A percentile compares a stretch with the other conserved stretches of the same genome.
Evolutionary conservation across 2,113 vertebrate genomes (phyloP).

Genomic region (Marcusenius ussheri): DNA sequence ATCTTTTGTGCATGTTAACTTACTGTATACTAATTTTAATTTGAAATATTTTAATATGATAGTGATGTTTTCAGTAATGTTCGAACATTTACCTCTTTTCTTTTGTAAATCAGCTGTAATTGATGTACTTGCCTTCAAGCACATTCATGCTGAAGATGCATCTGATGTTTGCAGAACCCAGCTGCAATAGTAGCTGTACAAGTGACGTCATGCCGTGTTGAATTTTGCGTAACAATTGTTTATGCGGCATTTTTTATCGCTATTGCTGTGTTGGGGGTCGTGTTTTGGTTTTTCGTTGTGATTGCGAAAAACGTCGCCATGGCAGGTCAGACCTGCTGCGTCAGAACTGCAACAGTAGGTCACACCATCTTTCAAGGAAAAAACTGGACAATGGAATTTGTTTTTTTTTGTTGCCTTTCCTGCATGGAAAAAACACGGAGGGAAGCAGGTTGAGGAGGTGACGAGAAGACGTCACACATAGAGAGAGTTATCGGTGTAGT

Average conservation of each 20-base stretch:
- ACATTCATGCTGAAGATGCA: too few species aligned
- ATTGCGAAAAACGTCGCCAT: background rate
- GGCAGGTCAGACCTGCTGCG: background rate
- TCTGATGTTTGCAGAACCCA: too few species aligned
- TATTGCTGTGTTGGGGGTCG: background rate
- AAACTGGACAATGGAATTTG: background rate
- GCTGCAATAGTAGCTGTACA: too few species aligned
- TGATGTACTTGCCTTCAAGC: background rate
- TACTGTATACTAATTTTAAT: background rate
- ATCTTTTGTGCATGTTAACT: background rate
- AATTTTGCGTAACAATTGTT: background rate
- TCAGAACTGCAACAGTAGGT: background rate
- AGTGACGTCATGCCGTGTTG: too few species aligned
- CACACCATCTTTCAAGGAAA: background rate
- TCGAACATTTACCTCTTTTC: background rate
- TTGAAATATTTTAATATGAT: background rate
- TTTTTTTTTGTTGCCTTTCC: too few species aligned
- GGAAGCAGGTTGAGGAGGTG: too few species aligned
- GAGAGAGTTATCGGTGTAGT: too few species aligned
- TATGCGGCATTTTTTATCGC: background rate
- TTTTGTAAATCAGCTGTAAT: background rate
- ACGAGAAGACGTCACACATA: too few species aligned
- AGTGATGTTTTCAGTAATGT: background rate
- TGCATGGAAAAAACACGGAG: too few species aligned
- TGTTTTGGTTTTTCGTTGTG: background rate